Percentiles rank a stretch among this genome's conserved stretches.
Evolutionary conservation across 2,888 invertebrate species (phyloP).

Genomic region (Allolobophora icterica): DNA sequence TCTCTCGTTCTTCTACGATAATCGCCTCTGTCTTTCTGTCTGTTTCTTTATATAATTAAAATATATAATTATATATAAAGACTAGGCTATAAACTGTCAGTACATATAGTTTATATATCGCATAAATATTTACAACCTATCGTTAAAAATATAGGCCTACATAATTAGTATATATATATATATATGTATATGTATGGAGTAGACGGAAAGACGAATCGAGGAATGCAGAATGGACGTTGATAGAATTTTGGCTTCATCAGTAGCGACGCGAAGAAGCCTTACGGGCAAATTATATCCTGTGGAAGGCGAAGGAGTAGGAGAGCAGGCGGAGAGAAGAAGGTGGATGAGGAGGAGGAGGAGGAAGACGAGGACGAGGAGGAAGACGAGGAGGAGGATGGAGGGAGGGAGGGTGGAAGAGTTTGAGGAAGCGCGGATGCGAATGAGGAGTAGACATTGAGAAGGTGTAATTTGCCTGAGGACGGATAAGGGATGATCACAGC

Average conservation of each 20-base stretch:
- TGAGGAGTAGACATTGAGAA: not conserved
- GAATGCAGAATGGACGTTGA: constrained; percentile 3
- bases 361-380: no score
- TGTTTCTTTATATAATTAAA: not conserved
- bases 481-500: not conserved
- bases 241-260: constrained; percentile 8
- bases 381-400: no score
- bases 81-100: not conserved
- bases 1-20: no score
- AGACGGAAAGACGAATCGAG: not conserved
- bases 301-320: not conserved
- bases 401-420: not conserved
- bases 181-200: not conserved
- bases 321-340: not conserved
- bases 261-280: not conserved
- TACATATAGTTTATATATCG: not conserved
- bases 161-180: not conserved
- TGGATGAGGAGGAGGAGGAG: not conserved
- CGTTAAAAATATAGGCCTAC: no score
- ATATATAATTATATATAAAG: not conserved
- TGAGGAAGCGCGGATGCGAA: not conserved
- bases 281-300: not conserved
- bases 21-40: not conserved
- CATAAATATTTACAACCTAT: no score
- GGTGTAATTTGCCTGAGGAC: constrained; percentile 1